Conservation (phyloP, 2,113 vertebrate genomes). For the Tyto alba region DNA sequence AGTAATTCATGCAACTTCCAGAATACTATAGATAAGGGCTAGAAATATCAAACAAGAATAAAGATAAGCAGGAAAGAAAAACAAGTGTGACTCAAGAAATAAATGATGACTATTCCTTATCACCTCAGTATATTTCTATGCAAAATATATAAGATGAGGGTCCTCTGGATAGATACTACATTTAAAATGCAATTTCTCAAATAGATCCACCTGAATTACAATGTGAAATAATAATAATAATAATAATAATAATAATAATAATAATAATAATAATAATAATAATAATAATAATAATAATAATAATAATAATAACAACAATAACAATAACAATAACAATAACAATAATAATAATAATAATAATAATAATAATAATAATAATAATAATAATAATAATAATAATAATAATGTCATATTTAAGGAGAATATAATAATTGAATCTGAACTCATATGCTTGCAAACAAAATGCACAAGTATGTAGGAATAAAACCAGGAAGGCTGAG, state of each 20-base stretch:
- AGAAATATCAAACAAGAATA: slow-evolving; percentile 39
- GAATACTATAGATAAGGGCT: slow-evolving; percentile 2
- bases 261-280: neutral
- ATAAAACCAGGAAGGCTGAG: neutral
- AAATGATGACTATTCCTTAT: slow-evolving; percentile 33
- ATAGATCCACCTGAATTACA: neutral
- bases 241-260: neutral
- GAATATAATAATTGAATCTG: neutral
- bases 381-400: neutral
- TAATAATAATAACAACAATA: neutral
- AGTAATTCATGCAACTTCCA: slow-evolving; percentile 27
- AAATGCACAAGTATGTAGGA: neutral
- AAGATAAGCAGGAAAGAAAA: slow-evolving; percentile 33
- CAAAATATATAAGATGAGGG: neutral
- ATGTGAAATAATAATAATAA: neutral
- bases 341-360: neutral
- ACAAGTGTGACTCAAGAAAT: neutral
- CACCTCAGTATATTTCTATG: neutral
- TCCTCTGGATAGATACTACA: neutral
- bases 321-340: neutral
- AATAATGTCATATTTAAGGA: neutral
- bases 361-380: neutral
- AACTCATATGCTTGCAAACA: neutral
- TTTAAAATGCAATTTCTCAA: neutral
- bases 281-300: too few relatives aligned